A percentile compares a stretch with the other conserved stretches of the same genome.
Evolutionary conservation across 2,797 vertebrate genomes (phyloP).

Genomic region (Sylvia borin): DNA sequence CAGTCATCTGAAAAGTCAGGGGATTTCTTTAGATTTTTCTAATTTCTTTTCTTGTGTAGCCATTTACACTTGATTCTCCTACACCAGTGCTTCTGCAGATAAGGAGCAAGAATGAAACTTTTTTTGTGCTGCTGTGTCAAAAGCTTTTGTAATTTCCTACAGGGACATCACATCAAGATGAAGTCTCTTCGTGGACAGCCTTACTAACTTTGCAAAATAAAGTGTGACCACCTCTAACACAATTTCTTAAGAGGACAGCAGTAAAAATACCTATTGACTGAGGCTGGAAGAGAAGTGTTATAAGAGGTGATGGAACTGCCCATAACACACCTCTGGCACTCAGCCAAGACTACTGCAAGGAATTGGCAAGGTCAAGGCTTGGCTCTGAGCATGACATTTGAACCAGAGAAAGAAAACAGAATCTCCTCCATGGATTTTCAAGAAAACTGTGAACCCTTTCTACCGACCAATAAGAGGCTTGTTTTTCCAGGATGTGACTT

Average conservation of each 20-base stretch:
- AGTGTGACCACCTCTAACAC: background rate
- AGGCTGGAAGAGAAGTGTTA: background rate
- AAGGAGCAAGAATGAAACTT: background rate
- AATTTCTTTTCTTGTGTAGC: background rate
- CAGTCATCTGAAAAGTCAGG: background rate
- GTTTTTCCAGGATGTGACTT: background rate
- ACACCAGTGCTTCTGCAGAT: background rate
- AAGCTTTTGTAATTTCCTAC: background rate
- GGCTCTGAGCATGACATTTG: background rate
- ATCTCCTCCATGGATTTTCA: background rate
- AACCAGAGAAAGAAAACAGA: background rate
- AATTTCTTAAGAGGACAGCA: background rate
- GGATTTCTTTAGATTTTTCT: background rate
- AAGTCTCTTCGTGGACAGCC: background rate
- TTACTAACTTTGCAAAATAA: background rate
- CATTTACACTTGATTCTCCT: background rate
- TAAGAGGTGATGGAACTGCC: background rate
- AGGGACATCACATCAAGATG: background rate
- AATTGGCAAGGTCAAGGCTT: background rate
- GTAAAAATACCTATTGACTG: background rate
- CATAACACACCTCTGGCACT: background rate
- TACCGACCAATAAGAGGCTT: background rate
- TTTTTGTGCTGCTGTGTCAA: background rate
- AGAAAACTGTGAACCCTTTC: background rate
- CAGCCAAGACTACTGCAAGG: background rate